These are phyloP conservation scores for Salvelinus sp. DNA, from an alignment of 2,113 vertebrate species.

Conservation along the genomic window DNA sequence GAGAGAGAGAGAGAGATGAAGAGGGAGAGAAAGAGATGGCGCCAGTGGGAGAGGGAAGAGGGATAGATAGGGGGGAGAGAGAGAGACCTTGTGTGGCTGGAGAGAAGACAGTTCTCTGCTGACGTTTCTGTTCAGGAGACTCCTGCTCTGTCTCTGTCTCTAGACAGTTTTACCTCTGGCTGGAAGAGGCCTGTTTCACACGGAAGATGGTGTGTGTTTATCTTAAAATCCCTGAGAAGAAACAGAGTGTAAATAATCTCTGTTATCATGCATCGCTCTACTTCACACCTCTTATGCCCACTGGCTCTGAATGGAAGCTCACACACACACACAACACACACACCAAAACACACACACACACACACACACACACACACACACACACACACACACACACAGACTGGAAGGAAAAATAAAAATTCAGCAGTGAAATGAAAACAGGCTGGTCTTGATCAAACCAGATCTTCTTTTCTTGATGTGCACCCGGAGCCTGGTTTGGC, in stretches of 20 bases:
- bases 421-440: constrained; percentile 42
- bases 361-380: neutral
- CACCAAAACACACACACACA: too few species aligned
- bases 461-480: neutral
- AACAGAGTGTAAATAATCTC: too few species aligned
- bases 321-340: too few species aligned
- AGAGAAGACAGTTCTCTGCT: constrained; percentile 41
- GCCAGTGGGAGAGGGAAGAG: neutral
- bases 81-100: constrained; percentile 33
- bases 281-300: constrained; percentile 29
- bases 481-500: neutral
- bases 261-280: constrained; percentile 8
- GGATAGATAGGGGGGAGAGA: neutral
- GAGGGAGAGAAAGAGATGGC: neutral
- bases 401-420: constrained; percentile 32
- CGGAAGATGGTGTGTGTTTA: neutral
- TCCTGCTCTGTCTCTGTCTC: neutral
- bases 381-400: neutral
- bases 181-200: constrained; percentile 1
- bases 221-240: constrained; percentile 42
- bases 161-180: neutral
- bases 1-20: neutral
- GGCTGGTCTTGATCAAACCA: constrained; percentile 43
- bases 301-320: constrained; percentile 1
- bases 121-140: constrained; percentile 34